A percentile compares a stretch with the other conserved stretches of the same genome.
These are phyloP conservation scores for Callithrix jacchus DNA, from an alignment of 2,113 vertebrate species.

Conservation along the genomic window DNA sequence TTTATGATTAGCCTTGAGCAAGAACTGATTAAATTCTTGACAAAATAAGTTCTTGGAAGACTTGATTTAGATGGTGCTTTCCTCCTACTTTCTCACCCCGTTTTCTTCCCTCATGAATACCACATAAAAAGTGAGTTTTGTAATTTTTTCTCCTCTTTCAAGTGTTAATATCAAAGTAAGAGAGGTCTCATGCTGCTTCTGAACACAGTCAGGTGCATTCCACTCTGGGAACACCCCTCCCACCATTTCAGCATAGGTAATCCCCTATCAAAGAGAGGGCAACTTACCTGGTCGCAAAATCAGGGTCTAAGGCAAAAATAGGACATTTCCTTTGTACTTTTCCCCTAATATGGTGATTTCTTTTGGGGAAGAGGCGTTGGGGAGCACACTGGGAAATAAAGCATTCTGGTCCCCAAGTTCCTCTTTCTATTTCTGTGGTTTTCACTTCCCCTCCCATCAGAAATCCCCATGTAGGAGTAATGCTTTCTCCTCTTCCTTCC, in stretches of 20 bases:
- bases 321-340: neutral
- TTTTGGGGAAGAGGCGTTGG: neutral
- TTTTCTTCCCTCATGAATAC: neutral
- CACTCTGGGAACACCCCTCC: neutral
- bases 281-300: neutral
- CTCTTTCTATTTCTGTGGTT: constrained; percentile 66
- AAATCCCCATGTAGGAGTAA: constrained; percentile 49
- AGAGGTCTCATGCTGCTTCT: neutral
- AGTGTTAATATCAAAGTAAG: neutral
- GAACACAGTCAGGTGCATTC: neutral
- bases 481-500: constrained; percentile 32
- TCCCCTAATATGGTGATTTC: neutral
- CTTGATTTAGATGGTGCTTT: neutral
- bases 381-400: neutral
- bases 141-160: neutral
- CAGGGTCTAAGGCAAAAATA: neutral
- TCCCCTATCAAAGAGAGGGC: neutral
- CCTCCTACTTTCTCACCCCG: neutral
- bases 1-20: neutral
- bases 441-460: constrained; percentile 63
- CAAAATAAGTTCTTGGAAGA: constrained; percentile 29
- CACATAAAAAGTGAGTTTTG: constrained; percentile 1
- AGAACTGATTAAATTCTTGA: neutral
- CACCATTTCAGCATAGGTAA: neutral
- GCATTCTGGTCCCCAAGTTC: constrained; percentile 34